Base-by-base conservation (phyloP, 2,888 invertebrate species). In the Microchrysa polita region DNA sequence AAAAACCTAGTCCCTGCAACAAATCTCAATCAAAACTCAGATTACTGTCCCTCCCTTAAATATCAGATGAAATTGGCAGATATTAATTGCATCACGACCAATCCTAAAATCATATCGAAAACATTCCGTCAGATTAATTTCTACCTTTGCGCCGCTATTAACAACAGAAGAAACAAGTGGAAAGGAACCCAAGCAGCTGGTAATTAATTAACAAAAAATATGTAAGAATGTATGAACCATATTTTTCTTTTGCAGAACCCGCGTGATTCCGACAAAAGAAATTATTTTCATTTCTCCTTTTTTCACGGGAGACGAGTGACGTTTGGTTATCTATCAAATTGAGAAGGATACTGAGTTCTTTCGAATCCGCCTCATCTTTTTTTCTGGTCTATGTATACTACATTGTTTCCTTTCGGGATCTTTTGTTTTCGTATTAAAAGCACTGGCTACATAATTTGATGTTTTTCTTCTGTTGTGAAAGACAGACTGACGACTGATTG, bases 1-100 rank as follows among this genome's bases (percentile, higher is more conserved):
- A 83, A 83, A 82, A 82, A 79, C 82, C 81, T 83, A 82, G 83
- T 80, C 79, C 78, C 61, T 74, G 69, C 65, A 73, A 72, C 73
- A 74, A 77, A 48, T 48, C 12, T n/a, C 14, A 12, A 48, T 48
- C 16, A 48, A 2, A n/a, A 65, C 44, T 65, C 20, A 16, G 48
- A 22, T 34, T 9, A 44, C 65, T 44, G 22, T 20, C 44, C 65
- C 44, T 65, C 44, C 44, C 22, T n/a, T n/a, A n/a, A n/a, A n/a
- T n/a, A n/a, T n/a, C n/a, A n/a, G 65, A 44, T 4, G 14, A 22
- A 44, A 65, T 65, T 65, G 65, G 65, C 65, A 44, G 65, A 65
- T 65, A 65, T 65, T 65, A 65, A 65, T 65, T 65, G 44, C 48
- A n/a, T n/a, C n/a, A 9, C 22, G n/a, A 20, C 65, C 65, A 48